These are phyloP conservation scores for Lates japonicus DNA, from an alignment of 2,797 vertebrate genomes.

Conservation along the genomic window DNA sequence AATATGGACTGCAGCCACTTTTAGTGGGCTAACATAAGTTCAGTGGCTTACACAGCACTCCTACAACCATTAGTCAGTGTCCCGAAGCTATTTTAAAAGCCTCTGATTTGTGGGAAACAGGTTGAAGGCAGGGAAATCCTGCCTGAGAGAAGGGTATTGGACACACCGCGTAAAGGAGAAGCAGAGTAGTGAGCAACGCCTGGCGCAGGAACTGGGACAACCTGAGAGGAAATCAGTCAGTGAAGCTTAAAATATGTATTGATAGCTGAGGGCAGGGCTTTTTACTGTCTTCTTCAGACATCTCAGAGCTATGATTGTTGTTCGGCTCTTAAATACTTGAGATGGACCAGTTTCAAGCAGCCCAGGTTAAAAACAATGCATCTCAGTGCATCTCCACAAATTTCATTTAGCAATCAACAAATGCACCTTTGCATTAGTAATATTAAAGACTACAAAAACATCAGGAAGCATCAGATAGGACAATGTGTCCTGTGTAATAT, in stretches of 20 bases:
- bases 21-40: constrained; percentile 18
- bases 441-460: constrained; percentile 44
- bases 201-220: constrained; percentile 19
- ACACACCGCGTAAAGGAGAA: constrained; percentile 29
- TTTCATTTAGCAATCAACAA: constrained; percentile 28
- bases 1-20: constrained; percentile 15
- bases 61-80: constrained; percentile 14
- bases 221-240: constrained; percentile 49
- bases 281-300: neutral
- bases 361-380: constrained; percentile 21
- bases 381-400: constrained; percentile 28
- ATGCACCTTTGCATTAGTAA: constrained; percentile 46
- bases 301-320: neutral
- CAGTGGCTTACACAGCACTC: constrained; percentile 13
- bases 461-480: constrained; percentile 46
- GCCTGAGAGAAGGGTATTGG: constrained; percentile 44
- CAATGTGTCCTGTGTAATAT: constrained; percentile 36
- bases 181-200: constrained; percentile 21
- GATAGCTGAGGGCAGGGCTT: constrained; percentile 29
- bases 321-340: constrained; percentile 4
- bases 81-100: constrained; percentile 49
- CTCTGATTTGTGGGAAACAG: constrained; percentile 32
- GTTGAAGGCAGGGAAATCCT: constrained; percentile 50
- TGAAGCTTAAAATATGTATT: constrained; percentile 45
- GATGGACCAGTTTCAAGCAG: constrained; percentile 12